These are phyloP conservation scores for Pteromalus puparum DNA, from an alignment of 1,140 invertebrate species.

Conservation along the genomic window DNA sequence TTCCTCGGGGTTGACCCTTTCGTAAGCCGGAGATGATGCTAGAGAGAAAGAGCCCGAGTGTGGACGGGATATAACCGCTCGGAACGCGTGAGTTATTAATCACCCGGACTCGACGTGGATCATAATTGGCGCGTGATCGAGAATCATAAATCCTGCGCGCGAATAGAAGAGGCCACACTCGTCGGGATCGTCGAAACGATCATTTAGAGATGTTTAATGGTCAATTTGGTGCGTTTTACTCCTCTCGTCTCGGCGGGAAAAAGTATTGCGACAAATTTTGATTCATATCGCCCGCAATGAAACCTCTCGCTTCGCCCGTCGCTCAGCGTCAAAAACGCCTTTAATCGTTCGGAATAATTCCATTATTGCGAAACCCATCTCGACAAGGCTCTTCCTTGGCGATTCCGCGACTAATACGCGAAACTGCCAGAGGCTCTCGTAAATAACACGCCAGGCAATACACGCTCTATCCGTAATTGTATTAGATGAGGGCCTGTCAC, in stretches of 20 bases:
- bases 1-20: background rate
- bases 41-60: too few relatives aligned
- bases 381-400: background rate
- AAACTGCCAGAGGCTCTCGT: conserved; percentile 54
- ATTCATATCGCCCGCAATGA: background rate
- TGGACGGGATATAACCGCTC: too few relatives aligned
- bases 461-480: conserved; percentile 66
- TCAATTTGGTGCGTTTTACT: background rate
- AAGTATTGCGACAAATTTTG: conserved; percentile 1
- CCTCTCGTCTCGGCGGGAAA: background rate
- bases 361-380: background rate
- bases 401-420: conserved; percentile 13
- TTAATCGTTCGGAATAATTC: background rate
- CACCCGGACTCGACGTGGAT: conserved; percentile 18
- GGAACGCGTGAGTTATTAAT: conserved; percentile 20
- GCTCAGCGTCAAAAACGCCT: background rate
- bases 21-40: background rate
- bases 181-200: background rate
- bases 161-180: background rate
- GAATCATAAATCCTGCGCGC: background rate
- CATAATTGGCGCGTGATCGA: conserved; percentile 14
- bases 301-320: background rate
- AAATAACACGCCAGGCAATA: conserved; percentile 62
- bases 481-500: conserved; percentile 70
- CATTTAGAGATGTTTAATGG: conserved; percentile 4